Evolutionary conservation across 37 sponge, comb jelly and placozoan species (phyloP), one percentile per base, ranked within the genome.

Genomic region (Spongilla lacustris): DNA sequence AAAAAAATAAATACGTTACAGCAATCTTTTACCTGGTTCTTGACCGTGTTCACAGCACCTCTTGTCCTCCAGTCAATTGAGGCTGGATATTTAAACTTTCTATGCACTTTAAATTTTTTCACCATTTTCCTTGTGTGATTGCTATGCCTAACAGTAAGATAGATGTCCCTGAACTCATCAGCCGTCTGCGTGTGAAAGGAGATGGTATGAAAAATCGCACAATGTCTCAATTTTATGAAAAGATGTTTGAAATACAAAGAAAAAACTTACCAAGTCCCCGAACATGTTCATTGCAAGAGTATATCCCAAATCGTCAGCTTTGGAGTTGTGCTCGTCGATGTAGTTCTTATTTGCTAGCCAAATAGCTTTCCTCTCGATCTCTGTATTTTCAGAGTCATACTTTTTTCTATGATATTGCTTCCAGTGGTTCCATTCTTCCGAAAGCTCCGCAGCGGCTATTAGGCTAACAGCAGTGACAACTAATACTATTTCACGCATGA

Each of bases 31-130:
- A 83, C 90, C 87, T 94, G 95, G 71, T 94, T 86, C 67, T 94
- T 94, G 37, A 94, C 86, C 0, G 24, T 23, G 29, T 84, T 89
- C 6, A 94, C 95, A 6, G 79, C 79, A 23, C 95, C 95, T 37
- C 68, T 76, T 22, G 86, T 91, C 33, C 95, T 71, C 95, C 95
- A 94, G 87, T 94, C 95, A 36, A 91, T 81, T 58, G 84, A 28
- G 29, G 67, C 87, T 29, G 95, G 95, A 27, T 81, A 28, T 14
- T 11, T 48, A 5, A 17, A 12, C 1, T 17, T 58, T 14, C 12
- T 17, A 1, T 6, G 58, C 13, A 33, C 36, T 37, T 75, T 75
- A 38, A 76, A 84, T 46, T 10, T 46, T 4, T 73, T 83, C 25
- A 74, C 66, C 25, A 66, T 31, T 17, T 73, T 83, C 66, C 22